Evolutionary conservation across 2,888 invertebrate species (phyloP).

Genomic region (Vesta saturnalis): DNA sequence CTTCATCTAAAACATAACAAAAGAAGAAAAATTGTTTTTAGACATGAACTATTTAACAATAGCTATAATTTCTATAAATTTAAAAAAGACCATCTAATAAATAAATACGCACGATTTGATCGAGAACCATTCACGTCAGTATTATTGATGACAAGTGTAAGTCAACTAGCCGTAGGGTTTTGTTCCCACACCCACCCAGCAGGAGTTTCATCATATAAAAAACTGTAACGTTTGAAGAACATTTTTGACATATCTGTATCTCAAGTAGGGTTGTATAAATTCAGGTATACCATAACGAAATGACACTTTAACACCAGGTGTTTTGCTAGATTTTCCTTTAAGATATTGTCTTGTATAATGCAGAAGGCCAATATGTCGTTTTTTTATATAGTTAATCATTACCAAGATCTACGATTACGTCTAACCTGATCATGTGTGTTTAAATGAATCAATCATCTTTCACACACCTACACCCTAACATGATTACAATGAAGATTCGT

Average conservation of each 20-base stretch:
- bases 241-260: constrained; percentile 40
- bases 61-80: neutral
- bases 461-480: constrained; percentile 5
- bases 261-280: constrained; percentile 29
- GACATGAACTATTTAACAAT: no score
- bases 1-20: no score
- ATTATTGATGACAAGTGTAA: constrained; percentile 61
- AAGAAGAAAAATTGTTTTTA: no score
- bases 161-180: constrained; percentile 51
- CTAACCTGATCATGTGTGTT: constrained; percentile 17
- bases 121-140: constrained; percentile 59
- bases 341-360: constrained; percentile 28
- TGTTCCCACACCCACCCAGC: constrained; percentile 58
- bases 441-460: constrained; percentile 21
- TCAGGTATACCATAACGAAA: constrained; percentile 18
- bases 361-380: constrained; percentile 21
- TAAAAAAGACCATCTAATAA: constrained; percentile 8
- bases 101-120: constrained; percentile 27
- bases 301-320: constrained; percentile 33
- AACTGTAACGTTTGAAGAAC: constrained; percentile 36
- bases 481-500: neutral
- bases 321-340: constrained; percentile 18
- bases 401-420: constrained; percentile 11
- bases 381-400: constrained; percentile 19
- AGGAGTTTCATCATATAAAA: constrained; percentile 36